Percentiles rank a stretch among this genome's conserved stretches.
Conservation (phyloP, 2,113 vertebrate genomes). For the Ibidorhyncha struthersii region DNA sequence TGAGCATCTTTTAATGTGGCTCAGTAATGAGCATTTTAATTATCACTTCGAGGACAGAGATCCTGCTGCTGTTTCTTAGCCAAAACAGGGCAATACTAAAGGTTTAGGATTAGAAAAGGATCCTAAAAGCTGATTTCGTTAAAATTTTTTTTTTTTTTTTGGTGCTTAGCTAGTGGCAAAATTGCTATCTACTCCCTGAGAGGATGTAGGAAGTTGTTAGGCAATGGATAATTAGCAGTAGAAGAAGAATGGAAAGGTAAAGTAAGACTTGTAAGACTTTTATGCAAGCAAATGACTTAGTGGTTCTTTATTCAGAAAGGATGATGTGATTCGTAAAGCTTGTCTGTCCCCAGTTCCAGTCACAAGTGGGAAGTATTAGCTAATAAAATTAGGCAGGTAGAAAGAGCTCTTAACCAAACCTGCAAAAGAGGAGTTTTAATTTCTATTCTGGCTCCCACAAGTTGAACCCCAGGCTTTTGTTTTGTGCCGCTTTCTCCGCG, state of each 20-base stretch:
- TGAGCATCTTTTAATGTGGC: neutral
- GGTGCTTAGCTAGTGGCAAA: neutral
- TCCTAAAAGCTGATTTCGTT: neutral
- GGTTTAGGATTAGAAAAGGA: neutral
- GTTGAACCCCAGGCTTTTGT: neutral
- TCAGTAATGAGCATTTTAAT: slow-evolving; percentile 43
- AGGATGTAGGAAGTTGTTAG: neutral
- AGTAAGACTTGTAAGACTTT: neutral
- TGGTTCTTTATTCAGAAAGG: neutral
- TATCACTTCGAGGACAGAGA: neutral
- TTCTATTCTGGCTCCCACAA: neutral
- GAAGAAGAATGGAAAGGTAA: neutral
- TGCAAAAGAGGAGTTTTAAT: neutral
- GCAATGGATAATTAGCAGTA: neutral
- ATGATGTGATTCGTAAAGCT: neutral
- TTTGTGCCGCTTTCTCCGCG: neutral
- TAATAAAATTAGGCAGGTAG: neutral
- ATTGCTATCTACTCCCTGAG: neutral
- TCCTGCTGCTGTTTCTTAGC: neutral
- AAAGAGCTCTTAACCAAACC: neutral
- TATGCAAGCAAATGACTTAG: neutral
- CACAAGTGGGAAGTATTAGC: neutral
- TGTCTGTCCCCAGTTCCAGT: neutral
- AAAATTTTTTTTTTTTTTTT: neutral
- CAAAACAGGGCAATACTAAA: neutral